Evolutionary conservation across 2,797 vertebrate genomes (phyloP).

Genomic region (Danio aesculapii): DNA sequence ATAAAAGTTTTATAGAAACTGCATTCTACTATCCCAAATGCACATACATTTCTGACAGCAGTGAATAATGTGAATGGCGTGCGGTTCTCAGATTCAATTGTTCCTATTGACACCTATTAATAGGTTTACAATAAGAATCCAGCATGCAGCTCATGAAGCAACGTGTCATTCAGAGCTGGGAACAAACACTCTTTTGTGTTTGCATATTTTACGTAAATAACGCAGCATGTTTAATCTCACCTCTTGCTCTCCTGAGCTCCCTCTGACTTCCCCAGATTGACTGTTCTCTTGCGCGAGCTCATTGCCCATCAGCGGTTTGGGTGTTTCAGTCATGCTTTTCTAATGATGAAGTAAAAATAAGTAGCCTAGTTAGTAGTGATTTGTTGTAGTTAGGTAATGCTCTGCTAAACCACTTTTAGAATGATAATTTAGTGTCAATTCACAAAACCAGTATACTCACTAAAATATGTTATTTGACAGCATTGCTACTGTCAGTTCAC

Average conservation of each 20-base stretch:
- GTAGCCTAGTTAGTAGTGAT: background rate
- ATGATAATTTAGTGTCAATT: too few species aligned
- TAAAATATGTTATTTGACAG: too few species aligned
- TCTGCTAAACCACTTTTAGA: too few species aligned
- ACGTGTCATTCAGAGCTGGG: background rate
- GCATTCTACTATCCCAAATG: too few species aligned
- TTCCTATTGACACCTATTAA: background rate
- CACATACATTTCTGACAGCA: too few species aligned
- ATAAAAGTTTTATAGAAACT: background rate
- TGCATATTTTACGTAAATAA: constrained; percentile 1
- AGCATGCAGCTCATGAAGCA: too few species aligned
- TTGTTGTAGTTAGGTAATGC: too few species aligned
- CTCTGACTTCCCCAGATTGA: constrained; percentile 63
- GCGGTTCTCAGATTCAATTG: too few species aligned
- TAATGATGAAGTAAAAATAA: background rate
- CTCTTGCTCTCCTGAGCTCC: constrained; percentile 70
- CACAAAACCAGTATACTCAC: too few species aligned
- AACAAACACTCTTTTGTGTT: background rate
- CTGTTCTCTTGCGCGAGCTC: constrained; percentile 68
- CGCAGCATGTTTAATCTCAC: constrained; percentile 44
- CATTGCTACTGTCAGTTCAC: too few species aligned
- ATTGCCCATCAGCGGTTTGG: constrained; percentile 61
- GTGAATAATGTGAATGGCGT: too few species aligned
- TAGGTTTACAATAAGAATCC: too few species aligned
- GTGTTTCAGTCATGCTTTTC: constrained; percentile 69